Base-by-base conservation (phyloP, 2,888 invertebrate genomes). In the Limnephilus lunatus region DNA sequence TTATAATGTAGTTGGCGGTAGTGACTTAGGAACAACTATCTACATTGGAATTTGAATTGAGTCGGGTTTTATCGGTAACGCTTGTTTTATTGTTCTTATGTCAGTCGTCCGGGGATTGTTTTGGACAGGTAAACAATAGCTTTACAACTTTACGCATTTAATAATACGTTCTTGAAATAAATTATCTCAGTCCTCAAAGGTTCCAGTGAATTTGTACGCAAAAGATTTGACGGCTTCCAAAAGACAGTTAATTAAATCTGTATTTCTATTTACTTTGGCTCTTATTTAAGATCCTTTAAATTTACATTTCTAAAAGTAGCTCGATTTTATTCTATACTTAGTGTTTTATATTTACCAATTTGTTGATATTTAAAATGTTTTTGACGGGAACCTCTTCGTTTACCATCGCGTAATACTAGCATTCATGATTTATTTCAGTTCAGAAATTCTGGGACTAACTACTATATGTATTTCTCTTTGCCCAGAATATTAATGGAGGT, bases 11-110 rank as follows among this genome's bases (percentile, higher is more conserved):
- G 68, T 68, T 19, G 68, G 68, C 68, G 14, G 68, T 68, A 25
- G 5, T 3, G 19, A 68, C 68, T 25, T 15, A 68, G 68, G 25
- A 5, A 25, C 25, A 68, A 68, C 19, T 68, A 68, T 25, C 44
- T 1, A 48, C 44, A 44, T 44, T 12, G 12, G 48, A 86, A n/a
- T 86, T 87, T 87, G 48, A 87, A 87, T 87, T 87, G 87, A 48
- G 48, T 87, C 30, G 31, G n/a, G 32, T 68, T 87, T 87, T 87
- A 68, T 87, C 85, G 85, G 53, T 30, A 68, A 68, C 19, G 31
- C 68, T 68, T 53, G 68, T 68, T 68, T 68, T 83, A 83, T 83
- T 83, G 83, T 83, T 83, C 83, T 83, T 35, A 83, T 25, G 25
- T 83, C 83, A 83, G 83, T 83, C 35, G 32, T 83, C 35, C 83